These are phyloP conservation scores for Rotaria sp. DNA, from an alignment of 2,888 invertebrate genomes.

Conservation along the genomic window DNA sequence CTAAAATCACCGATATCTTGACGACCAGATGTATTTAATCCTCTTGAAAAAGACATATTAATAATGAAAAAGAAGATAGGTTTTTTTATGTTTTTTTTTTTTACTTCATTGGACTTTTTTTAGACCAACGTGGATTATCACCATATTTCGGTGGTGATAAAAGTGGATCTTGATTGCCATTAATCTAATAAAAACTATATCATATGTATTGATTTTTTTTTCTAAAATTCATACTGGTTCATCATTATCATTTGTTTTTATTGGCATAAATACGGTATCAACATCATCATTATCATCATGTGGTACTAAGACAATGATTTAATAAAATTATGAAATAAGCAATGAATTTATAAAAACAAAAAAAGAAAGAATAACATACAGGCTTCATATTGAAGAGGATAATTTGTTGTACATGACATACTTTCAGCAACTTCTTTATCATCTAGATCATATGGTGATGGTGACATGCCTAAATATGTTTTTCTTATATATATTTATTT, in stretches of 20 bases:
- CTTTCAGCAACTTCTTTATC: conserved; percentile 31
- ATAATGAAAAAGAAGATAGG: not conserved
- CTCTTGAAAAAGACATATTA: not conserved
- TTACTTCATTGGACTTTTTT: not conserved
- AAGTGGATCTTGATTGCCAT: not conserved
- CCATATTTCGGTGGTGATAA: not conserved
- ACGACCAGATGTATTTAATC: not conserved
- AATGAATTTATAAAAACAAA: not conserved
- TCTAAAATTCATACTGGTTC: not conserved
- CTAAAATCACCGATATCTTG: not conserved
- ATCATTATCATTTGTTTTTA: not conserved
- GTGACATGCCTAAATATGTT: not conserved
- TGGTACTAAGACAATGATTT: not conserved
- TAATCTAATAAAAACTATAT: not conserved
- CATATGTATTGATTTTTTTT: not conserved
- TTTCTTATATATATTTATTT: too few species aligned
- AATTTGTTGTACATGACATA: conserved; percentile 12
- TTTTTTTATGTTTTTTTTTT: not conserved
- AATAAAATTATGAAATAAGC: too few species aligned
- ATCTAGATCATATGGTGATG: not conserved
- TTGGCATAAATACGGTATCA: conserved; percentile 1
- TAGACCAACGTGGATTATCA: not conserved
- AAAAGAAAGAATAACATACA: not conserved
- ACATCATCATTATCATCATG: conserved; percentile 17
- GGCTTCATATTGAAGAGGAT: not conserved